Conservation (phyloP, 2,888 invertebrate genomes). For the Pterobdella sp. region DNA sequence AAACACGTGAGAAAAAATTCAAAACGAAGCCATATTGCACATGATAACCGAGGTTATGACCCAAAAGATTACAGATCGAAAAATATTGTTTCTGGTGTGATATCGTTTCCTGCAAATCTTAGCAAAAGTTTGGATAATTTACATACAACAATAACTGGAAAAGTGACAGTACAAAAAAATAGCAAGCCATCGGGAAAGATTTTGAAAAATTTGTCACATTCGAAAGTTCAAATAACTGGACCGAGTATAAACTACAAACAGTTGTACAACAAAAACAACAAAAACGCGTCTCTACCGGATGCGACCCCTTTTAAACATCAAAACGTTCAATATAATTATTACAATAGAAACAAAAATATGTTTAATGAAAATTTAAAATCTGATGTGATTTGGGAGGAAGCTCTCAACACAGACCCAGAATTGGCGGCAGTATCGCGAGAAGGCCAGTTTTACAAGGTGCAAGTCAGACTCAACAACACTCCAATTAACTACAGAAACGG, state of each 20-base stretch:
- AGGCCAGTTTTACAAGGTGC: conserved; percentile 34
- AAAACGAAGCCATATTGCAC: neutral
- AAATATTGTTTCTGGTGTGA: neutral
- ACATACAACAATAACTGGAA: neutral
- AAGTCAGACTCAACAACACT: conserved; percentile 34
- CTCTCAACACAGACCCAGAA: conserved; percentile 32
- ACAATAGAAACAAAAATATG: neutral
- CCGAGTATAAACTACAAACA: neutral
- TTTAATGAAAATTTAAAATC: neutral
- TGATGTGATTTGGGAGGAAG: conserved; percentile 8
- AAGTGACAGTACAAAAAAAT: neutral
- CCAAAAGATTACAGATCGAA: neutral
- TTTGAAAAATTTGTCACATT: neutral
- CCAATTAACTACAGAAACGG: neutral
- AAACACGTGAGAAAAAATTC: neutral
- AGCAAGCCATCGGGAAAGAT: too few relatives aligned
- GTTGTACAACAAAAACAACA: neutral
- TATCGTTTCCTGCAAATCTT: neutral
- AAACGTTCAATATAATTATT: neutral
- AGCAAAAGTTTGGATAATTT: conserved; percentile 5
- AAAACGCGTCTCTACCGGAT: neutral
- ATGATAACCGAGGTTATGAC: neutral
- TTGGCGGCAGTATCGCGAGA: conserved; percentile 31
- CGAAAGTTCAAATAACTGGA: neutral
- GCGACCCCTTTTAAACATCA: neutral